Evolutionary conservation across 2,797 vertebrate genomes (phyloP), one percentile per base, ranked within the genome.

Genomic region (Malacoraja senta): DNA sequence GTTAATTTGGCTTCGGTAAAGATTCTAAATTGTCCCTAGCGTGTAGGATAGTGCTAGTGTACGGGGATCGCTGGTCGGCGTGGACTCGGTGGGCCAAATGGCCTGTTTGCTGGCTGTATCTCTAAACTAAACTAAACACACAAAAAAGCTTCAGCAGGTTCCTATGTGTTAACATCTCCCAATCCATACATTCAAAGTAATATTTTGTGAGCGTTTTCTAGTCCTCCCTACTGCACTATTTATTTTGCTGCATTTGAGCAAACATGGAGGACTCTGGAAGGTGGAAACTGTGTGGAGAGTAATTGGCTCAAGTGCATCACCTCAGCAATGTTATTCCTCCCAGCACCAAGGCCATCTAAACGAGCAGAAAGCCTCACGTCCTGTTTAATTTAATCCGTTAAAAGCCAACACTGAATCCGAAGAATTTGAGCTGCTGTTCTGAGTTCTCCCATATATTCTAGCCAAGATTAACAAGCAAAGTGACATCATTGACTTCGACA

Each of bases 391-490:
- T n/a, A 88, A 88, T 35, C n/a, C 21, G n/a, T 32, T 68, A 32
- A 88, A 88, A 68, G 63, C n/a, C 84, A 88, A 68, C 21, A 12
- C 61, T 4, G n/a, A 68, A 32, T 17, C 65, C 19, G 35, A 88
- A 21, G n/a, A 68, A 68, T 32, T 65, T 4, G 84, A 35, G 61
- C 32, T 88, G 84, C 84, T 68, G 35, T 88, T 88, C 32, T n/a
- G 19, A 88, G 84, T 88, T 88, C 65, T 19, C n/a, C 21, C n/a
- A 32, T 21, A 65, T n/a, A 32, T 61, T 32, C 68, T 24, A 19
- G 84, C 84, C 84, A 88, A 88, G 61, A 68, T 17, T 88, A 68
- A 88, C 84, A 88, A 68, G 84, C 83, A 86, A 65, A 4, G 84
- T 35, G 84, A 65, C 84, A 88, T 68, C 63, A 88, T 35, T 8